These are phyloP conservation scores for Macrophya annulata DNA, from an alignment of 2,888 invertebrate genomes.

Conservation along the genomic window DNA sequence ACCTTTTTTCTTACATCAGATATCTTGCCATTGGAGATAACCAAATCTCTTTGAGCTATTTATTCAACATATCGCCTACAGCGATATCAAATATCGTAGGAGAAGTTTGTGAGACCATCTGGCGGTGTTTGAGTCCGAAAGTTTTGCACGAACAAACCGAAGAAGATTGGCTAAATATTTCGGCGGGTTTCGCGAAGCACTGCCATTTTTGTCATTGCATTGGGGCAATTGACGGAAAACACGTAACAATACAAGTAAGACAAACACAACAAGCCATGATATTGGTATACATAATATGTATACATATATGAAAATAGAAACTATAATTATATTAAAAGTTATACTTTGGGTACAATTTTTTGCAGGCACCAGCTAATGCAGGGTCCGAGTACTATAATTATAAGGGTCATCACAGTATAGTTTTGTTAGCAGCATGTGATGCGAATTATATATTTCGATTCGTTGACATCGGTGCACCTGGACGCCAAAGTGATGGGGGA, in stretches of 20 bases:
- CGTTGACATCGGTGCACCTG: slow-evolving; percentile 15
- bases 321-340: neutral
- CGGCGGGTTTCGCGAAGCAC: neutral
- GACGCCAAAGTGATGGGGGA: slow-evolving; percentile 26
- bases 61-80: slow-evolving; percentile 13
- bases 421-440: slow-evolving; percentile 19
- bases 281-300: neutral
- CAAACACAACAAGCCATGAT: neutral
- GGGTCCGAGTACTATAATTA: slow-evolving; percentile 23
- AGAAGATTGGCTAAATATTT: slow-evolving; percentile 19
- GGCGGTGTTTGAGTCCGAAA: slow-evolving; percentile 11
- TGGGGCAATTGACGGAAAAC: slow-evolving; percentile 20
- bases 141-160: neutral
- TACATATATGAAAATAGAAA: neutral
- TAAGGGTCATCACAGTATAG: slow-evolving; percentile 14
- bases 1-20: neutral
- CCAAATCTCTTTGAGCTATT: neutral
- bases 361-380: slow-evolving; percentile 14
- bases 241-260: slow-evolving; percentile 10
- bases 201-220: slow-evolving; percentile 30
- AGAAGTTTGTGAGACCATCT: slow-evolving; percentile 7
- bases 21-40: slow-evolving; percentile 6
- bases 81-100: slow-evolving; percentile 15
- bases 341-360: slow-evolving; percentile 14
- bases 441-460: slow-evolving; percentile 2